phyloP scores from a whole-genome alignment of 2,797 vertebrate species.

The Antennarius maculatus region DNA sequence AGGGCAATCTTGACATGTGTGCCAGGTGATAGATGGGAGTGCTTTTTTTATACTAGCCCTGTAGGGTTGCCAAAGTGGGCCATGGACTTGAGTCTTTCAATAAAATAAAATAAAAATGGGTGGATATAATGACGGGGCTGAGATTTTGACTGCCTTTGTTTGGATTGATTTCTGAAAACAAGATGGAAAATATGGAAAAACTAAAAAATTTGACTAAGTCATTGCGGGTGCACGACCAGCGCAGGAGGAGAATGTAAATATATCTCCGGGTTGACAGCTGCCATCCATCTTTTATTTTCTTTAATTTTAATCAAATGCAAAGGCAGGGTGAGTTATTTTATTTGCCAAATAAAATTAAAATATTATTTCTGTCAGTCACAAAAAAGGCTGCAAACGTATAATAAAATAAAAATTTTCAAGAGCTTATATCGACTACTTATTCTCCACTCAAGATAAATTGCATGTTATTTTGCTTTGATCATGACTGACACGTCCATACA shows the following conservation, averaged over 20 bases:
- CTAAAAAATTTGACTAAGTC: slow-evolving; percentile 12
- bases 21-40: slow-evolving; percentile 69
- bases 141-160: slow-evolving; percentile 52
- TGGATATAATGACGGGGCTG: slow-evolving; percentile 34
- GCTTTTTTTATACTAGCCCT: slow-evolving; percentile 42
- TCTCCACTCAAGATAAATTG: slow-evolving; percentile 27
- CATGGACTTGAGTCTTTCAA: slow-evolving; percentile 31
- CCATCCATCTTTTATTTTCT: slow-evolving; percentile 57
- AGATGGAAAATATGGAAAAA: slow-evolving; percentile 25
- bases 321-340: slow-evolving; percentile 14
- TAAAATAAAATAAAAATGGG: not conserved
- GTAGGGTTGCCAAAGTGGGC: slow-evolving; percentile 63
- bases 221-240: slow-evolving; percentile 22
- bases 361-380: not conserved
- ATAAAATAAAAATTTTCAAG: slow-evolving; percentile 21
- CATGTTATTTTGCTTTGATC: slow-evolving; percentile 19
- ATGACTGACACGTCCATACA: slow-evolving; percentile 61
- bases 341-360: slow-evolving; percentile 7
- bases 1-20: slow-evolving; percentile 74
- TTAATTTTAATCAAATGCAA: slow-evolving; percentile 61
- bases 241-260: slow-evolving; percentile 24
- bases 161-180: slow-evolving; percentile 23
- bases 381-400: slow-evolving; percentile 8
- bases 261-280: slow-evolving; percentile 50
- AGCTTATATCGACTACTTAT: slow-evolving; percentile 4